These are phyloP conservation scores for Salminus brasiliensis DNA, from an alignment of 2,113 vertebrate species.

Conservation along the genomic window DNA sequence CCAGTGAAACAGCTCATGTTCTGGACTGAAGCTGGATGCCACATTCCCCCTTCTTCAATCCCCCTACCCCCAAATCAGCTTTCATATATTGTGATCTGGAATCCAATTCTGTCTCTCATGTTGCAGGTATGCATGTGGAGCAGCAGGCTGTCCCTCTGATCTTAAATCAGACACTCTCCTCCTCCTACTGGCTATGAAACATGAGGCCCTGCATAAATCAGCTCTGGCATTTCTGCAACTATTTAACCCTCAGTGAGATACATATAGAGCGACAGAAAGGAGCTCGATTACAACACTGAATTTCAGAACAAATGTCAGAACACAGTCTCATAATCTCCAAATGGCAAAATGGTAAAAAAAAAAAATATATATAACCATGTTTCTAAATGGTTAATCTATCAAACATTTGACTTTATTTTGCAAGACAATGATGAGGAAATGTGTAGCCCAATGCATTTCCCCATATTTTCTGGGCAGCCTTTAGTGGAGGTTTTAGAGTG, in stretches of 20 bases:
- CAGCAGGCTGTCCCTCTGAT: background rate
- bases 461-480: background rate
- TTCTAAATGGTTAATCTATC: too few relatives aligned
- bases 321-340: too few relatives aligned
- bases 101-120: background rate
- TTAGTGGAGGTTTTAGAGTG: background rate
- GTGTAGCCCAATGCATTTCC: background rate
- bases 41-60: background rate
- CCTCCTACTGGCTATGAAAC: slow-evolving; percentile 28
- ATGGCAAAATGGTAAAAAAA: too few relatives aligned
- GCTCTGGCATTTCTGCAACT: slow-evolving; percentile 32
- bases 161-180: slow-evolving; percentile 10
- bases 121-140: background rate
- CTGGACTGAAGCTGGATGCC: slow-evolving; percentile 14
- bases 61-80: background rate
- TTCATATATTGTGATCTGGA: background rate
- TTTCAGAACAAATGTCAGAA: background rate
- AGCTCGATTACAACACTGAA: background rate
- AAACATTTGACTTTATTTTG: too few relatives aligned
- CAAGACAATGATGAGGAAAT: too few relatives aligned
- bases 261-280: background rate
- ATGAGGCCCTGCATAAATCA: slow-evolving; percentile 24
- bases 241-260: slow-evolving; percentile 16
- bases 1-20: slow-evolving; percentile 12
- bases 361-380: too few relatives aligned